Base-by-base conservation (phyloP, 1,140 invertebrate genomes). In the Diorhabda elongata region DNA sequence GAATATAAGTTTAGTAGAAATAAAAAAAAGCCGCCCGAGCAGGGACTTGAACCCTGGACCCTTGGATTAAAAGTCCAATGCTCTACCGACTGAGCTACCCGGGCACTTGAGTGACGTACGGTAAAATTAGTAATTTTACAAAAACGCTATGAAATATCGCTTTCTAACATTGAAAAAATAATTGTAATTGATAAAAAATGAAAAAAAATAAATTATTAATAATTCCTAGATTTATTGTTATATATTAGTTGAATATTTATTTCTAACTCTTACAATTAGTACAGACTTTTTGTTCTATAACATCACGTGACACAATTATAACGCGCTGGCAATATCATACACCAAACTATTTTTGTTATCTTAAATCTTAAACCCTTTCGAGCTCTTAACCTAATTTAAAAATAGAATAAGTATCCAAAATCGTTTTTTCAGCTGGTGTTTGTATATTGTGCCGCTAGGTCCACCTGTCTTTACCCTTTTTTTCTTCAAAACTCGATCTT, bases 1-100 rank as follows among this genome's bases (percentile, higher is more conserved):
- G 1, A 26, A 52, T 52, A 52, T 52, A 52, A 52, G n/a, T 52
- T 52, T n/a, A 52, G n/a, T 52, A 52, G 45, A 59, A 61, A 61
- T 56, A 4, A 69, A 72, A 72, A 72, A 72, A 42, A 5, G 56
- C 44, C 88, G 88, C 87, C 88, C 87, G 87, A 89, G 87, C 87
- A 89, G 87, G 88, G 88, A 89, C 87, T 89, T 86, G 88, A 89
- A 89, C 87, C 87, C 87, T 88, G 86, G 87, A 89, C 87, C 87
- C 86, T 88, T 87, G 87, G 87, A 88, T 89, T 89, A 89, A 88
- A 88, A 89, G 87, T 88, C 87, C 87, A 87, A 88, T 87, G 87
- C 87, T 88, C 87, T 88, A 89, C 87, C 87, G 87, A 88, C 87
- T 89, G 88, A 89, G 69, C 67, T 73, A 71, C 72, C 64, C 70